Evolutionary conservation across 2,113 vertebrate genomes (phyloP), one percentile per base, ranked within the genome.

Genomic region (Passer domesticus): DNA sequence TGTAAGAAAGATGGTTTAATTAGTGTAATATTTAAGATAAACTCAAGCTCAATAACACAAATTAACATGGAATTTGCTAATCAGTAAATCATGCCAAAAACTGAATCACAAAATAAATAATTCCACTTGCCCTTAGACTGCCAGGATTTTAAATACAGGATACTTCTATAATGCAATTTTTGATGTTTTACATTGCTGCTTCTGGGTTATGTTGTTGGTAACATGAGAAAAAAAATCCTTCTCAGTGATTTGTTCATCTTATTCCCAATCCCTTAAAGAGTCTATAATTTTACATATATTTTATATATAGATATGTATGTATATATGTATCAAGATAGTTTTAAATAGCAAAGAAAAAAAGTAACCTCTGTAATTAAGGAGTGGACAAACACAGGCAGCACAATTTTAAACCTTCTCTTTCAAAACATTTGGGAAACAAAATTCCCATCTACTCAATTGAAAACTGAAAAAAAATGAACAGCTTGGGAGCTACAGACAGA

Each of bases 381-480:
- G 18, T 18, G 49, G 39, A 73, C 33, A 84, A 92, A 70, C 9
- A 74, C 4, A 59, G 17, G 19, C 11, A 78, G 22, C 37, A 31
- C 4, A 25, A 17, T 35, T 68, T 25, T 55, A 64, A 89, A 11
- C 41, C 41, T 94, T 64, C 24, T 62, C 69, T 81, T 93, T 73
- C 90, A 92, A 86, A 93, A 63, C 85, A 77, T 68, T 90, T 90
- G 81, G 92, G 64, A 80, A 89, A 87, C 30, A 75, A 84, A 90
- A n/a, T 60, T 55, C 84, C 28, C 25, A 43, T 31, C 69, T 76
- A 82, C 69, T 81, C 74, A 56, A 30, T 0, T 67, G 74, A 90
- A 69, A 72, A 91, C 13, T 59, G 4, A 30, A 55, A 60, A 31
- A 24, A 24, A 10, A 15, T 10, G 21, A 58, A 35, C 21, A 87